These are phyloP conservation scores for Gastracanthus pulcherrimus DNA, from an alignment of 2,888 invertebrate species.

Conservation along the genomic window DNA sequence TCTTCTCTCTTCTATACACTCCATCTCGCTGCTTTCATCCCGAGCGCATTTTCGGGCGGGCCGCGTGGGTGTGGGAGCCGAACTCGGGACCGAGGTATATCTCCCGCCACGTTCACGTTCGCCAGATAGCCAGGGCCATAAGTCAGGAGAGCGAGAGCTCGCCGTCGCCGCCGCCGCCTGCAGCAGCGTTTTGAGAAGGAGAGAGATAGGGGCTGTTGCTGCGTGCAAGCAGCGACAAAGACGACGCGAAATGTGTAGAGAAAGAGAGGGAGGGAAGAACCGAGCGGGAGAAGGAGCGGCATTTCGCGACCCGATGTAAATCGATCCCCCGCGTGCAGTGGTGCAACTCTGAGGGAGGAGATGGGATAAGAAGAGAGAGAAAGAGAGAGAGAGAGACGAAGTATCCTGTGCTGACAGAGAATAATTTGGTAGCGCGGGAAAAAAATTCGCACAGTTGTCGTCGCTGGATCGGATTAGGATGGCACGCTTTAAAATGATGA, in stretches of 20 bases:
- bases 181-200: not conserved
- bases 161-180: not conserved
- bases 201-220: not conserved
- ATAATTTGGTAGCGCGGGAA: not conserved
- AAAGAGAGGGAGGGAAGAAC: not conserved
- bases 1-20: not conserved
- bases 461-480: too few species aligned
- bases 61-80: constrained; percentile 48
- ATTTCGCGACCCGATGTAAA: constrained; percentile 36
- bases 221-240: too few species aligned
- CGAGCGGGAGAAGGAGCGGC: constrained; percentile 7
- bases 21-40: not conserved
- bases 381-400: constrained; percentile 1
- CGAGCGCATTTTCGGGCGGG: not conserved
- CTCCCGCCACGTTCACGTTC: not conserved
- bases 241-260: too few species aligned
- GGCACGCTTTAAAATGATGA: too few species aligned
- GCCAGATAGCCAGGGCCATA: not conserved
- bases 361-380: not conserved
- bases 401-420: not conserved
- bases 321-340: constrained; percentile 23
- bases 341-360: too few species aligned
- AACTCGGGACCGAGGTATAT: not conserved
- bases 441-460: too few species aligned
- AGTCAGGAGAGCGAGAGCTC: constrained; percentile 15